Base-by-base conservation (phyloP, 2,797 vertebrate genomes). In the Brotula barbata region DNA sequence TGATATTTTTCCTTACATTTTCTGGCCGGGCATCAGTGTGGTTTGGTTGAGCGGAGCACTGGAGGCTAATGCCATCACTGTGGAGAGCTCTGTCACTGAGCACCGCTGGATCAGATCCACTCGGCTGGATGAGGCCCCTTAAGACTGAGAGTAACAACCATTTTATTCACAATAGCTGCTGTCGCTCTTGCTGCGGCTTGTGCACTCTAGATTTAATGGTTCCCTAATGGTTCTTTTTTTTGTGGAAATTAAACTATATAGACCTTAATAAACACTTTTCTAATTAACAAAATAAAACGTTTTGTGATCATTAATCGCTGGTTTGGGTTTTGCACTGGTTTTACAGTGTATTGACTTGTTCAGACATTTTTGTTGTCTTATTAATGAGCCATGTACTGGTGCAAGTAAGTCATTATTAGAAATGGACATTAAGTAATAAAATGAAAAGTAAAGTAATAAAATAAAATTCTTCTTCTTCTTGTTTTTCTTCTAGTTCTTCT, bases 11-110 rank as follows among this genome's bases (percentile, higher is more conserved):
- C 50, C 14, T 59, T 15, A 33, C 48, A 16, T 19, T 22, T 14
- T 50, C 17, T 61, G 60, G 48, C 59, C 22, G 34, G 64, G 57
- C 53, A 61, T 75, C 68, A 64, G 54, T 33, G 16, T 53, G 56
- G 64, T 70, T 71, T 55, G 66, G 54, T 64, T 76, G 66, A 58
- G 58, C 53, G 25, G 53, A 73, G 58, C 62, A 58, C 59, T 68
- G 2, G 28, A 41, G 64, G 60, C 65, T 61, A 51, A 57, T 63
- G 49, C 25, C 61, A 56, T 71, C 68, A 62, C 48, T n/a, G 55
- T 37, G 17, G 58, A 59, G 70, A 64, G 36, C 62, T 70, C 55
- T 74, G 62, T 66, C 75, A 65, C 33, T 34, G 61, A 58, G 65
- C 64, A 55, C 46, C 44, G 51, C 19, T 53, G 71, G 44, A 78